A percentile compares a stretch with the other conserved stretches of the same genome.
phyloP scores from a whole-genome alignment of 1,140 invertebrate genomes.

The Lethocerus indicus region DNA sequence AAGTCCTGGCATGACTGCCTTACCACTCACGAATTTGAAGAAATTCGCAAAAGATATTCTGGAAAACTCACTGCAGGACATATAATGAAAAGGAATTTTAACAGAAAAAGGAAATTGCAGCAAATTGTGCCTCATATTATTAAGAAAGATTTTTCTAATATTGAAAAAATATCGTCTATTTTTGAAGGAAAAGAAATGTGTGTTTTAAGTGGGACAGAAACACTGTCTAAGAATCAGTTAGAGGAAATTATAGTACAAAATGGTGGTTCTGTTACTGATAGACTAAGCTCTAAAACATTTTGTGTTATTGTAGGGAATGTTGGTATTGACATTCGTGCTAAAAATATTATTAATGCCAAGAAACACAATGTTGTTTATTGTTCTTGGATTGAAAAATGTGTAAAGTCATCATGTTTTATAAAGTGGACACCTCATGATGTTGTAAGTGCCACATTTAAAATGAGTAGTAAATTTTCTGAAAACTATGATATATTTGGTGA shows the following conservation, averaged over 20 bases:
- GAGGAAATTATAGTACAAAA: conserved; percentile 45
- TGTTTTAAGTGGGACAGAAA: conserved; percentile 47
- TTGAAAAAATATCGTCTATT: conserved; percentile 25
- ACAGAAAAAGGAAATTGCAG: conserved; percentile 2
- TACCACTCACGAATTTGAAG: conserved; percentile 48
- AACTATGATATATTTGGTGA: conserved; percentile 51
- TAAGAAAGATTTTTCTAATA: background rate
- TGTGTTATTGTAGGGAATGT: conserved; percentile 47
- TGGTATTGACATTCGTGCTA: conserved; percentile 30
- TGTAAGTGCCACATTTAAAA: conserved; percentile 23
- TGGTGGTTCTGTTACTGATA: conserved; percentile 52
- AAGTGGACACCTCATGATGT: conserved; percentile 21
- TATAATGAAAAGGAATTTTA: conserved; percentile 5
- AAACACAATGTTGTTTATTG: conserved; percentile 26
- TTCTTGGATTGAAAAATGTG: conserved; percentile 28
- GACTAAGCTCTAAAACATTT: conserved; percentile 41
- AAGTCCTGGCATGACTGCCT: conserved; percentile 65
- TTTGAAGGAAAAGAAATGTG: conserved; percentile 55
- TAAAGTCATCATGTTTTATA: conserved; percentile 18
- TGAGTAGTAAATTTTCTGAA: conserved; percentile 26
- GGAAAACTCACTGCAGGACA: conserved; percentile 16
- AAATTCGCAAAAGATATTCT: conserved; percentile 30
- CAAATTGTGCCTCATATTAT: background rate
- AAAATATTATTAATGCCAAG: conserved; percentile 29
- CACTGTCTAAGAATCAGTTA: conserved; percentile 42